phyloP scores from a whole-genome alignment of 2,113 vertebrate species.

The Chaetodon trifascialis region DNA sequence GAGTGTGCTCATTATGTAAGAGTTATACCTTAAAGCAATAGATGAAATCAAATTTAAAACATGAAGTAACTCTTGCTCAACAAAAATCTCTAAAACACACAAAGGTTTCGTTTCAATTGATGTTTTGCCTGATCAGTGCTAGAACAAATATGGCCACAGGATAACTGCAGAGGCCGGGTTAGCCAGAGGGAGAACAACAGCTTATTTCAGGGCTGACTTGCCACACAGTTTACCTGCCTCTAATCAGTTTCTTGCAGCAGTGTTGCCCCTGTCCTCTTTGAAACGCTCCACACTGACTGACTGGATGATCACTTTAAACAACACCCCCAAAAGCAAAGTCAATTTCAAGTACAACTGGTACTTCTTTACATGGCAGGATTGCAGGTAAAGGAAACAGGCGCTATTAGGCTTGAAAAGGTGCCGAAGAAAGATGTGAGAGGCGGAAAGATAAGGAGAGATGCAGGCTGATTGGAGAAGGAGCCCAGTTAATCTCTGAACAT shows the following conservation, averaged over 20 bases:
- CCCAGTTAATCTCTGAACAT: conserved; percentile 66
- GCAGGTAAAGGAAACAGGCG: conserved; percentile 11
- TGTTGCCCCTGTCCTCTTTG: conserved; percentile 35
- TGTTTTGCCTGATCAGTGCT: conserved; percentile 23
- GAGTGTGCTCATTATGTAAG: conserved; percentile 14
- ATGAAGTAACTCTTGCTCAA: background rate
- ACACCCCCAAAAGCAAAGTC: conserved; percentile 37
- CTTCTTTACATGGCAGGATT: conserved; percentile 14
- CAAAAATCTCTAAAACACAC: background rate
- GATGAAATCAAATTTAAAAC: background rate
- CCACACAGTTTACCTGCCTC: conserved; percentile 47
- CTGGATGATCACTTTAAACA: conserved; percentile 42
- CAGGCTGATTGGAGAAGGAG: conserved; percentile 47
- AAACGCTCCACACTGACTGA: conserved; percentile 19
- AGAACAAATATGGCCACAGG: conserved; percentile 43
- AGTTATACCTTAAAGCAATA: background rate
- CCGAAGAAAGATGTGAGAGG: background rate
- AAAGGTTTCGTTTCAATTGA: background rate
- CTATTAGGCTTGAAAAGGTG: conserved; percentile 34
- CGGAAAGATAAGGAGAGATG: conserved; percentile 58
- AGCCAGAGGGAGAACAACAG: conserved; percentile 33
- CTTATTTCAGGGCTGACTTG: conserved; percentile 62
- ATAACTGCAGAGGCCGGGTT: conserved; percentile 32
- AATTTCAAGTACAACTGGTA: conserved; percentile 36
- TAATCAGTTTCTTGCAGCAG: conserved; percentile 55